phyloP scores from a whole-genome alignment of 1,140 invertebrate genomes.

The Stegodyphus dumicola region DNA sequence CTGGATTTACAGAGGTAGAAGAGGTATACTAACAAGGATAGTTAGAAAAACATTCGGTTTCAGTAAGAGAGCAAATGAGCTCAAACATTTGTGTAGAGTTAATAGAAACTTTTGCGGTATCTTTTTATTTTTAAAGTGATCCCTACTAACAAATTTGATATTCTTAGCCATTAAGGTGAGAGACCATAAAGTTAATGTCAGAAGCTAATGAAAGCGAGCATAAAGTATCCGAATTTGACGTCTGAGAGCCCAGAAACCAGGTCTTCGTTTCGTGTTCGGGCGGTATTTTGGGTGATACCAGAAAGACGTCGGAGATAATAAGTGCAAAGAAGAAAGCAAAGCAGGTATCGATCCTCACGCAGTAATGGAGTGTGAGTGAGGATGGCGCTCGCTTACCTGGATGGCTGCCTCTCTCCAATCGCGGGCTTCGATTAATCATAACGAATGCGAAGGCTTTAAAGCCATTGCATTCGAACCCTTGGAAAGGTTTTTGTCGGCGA shows the following conservation, averaged over 20 bases:
- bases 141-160: no score
- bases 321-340: neutral
- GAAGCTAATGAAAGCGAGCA: neutral
- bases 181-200: no score
- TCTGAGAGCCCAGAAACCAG: neutral
- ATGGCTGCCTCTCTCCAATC: neutral
- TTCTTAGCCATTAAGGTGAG: no score
- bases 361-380: slow-evolving; percentile 5
- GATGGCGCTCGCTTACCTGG: neutral
- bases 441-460: neutral
- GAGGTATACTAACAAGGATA: no score
- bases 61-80: no score
- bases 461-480: neutral
- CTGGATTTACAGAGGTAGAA: no score
- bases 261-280: neutral
- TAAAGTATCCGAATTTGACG: neutral
- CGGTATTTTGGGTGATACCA: neutral
- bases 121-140: no score
- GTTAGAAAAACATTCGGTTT: no score
- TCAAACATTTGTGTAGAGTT: no score
- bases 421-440: slow-evolving; percentile 10
- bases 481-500: neutral
- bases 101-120: no score
- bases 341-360: neutral
- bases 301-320: neutral